These are phyloP conservation scores for Danaus chrysippus DNA, from an alignment of 2,888 invertebrate genomes.

Conservation along the genomic window DNA sequence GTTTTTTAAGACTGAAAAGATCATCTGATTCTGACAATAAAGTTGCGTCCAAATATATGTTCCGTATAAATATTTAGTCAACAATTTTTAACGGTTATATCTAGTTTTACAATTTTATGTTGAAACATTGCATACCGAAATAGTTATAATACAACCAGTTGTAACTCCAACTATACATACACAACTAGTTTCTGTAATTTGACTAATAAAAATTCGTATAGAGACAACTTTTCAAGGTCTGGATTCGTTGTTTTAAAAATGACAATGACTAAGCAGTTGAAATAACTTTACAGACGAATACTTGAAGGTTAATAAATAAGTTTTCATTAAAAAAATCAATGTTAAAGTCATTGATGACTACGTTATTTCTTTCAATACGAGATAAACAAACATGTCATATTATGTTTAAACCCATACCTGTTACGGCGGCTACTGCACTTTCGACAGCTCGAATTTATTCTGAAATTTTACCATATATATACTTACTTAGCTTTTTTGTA, in stretches of 20 bases:
- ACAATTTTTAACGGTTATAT: background rate
- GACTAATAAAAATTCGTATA: no score
- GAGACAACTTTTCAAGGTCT: background rate
- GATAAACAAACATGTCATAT: background rate
- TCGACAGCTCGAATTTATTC: slow-evolving; percentile 22
- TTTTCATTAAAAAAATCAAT: background rate
- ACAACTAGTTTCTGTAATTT: no score
- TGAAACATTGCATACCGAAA: background rate
- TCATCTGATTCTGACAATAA: slow-evolving; percentile 58
- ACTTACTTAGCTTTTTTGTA: background rate
- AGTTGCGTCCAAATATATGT: slow-evolving; percentile 49
- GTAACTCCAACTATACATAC: background rate
- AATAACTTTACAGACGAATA: no score
- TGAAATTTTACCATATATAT: background rate
- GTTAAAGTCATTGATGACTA: background rate
- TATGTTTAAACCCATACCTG: slow-evolving; percentile 1
- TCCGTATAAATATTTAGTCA: slow-evolving; percentile 7
- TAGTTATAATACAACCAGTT: background rate
- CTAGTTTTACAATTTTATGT: background rate
- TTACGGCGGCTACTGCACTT: slow-evolving; percentile 3
- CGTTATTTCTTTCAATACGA: background rate
- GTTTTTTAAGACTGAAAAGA: slow-evolving; percentile 55
- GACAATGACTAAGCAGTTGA: background rate
- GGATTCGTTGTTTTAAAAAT: background rate
- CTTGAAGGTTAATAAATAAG: no score